Conservation (phyloP, 2,113 vertebrate genomes). For the Prunella fulvescens region DNA sequence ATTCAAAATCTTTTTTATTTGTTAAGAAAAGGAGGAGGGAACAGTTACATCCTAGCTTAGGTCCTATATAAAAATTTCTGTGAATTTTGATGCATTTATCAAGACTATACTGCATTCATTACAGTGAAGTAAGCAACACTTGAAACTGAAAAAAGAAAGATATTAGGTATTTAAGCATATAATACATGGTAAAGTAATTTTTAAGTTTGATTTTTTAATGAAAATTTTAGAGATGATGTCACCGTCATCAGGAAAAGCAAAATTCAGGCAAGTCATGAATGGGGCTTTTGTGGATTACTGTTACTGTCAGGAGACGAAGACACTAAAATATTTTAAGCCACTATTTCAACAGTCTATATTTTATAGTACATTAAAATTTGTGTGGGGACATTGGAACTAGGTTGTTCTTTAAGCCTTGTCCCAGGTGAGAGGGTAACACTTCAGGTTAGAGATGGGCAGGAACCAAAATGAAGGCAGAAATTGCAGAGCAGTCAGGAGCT, state of each 20-base stretch:
- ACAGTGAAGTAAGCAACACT: not conserved
- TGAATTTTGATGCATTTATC: not conserved
- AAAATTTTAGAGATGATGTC: not conserved
- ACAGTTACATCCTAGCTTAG: not conserved
- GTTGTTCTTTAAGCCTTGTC: not conserved
- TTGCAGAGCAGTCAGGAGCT: not conserved
- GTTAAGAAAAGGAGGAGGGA: not conserved
- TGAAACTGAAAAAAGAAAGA: not conserved
- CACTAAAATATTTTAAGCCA: not conserved
- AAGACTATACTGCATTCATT: not conserved
- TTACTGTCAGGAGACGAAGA: not conserved
- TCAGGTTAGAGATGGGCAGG: not conserved
- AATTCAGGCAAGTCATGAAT: not conserved
- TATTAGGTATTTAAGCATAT: not conserved
- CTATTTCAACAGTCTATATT: not conserved
- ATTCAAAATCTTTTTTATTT: not conserved
- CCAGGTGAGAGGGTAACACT: not conserved
- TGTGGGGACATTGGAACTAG: not conserved
- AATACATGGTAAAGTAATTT: not conserved
- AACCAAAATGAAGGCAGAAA: not conserved
- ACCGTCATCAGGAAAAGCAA: not conserved
- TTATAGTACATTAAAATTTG: fast-evolving
- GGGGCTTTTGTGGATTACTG: not conserved
- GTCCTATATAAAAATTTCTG: not conserved
- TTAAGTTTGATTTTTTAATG: not conserved